A percentile compares a stretch with the other conserved stretches of the same genome.
Evolutionary conservation across 1,140 invertebrate species (phyloP).

Genomic region (Drosophila triauraria): DNA sequence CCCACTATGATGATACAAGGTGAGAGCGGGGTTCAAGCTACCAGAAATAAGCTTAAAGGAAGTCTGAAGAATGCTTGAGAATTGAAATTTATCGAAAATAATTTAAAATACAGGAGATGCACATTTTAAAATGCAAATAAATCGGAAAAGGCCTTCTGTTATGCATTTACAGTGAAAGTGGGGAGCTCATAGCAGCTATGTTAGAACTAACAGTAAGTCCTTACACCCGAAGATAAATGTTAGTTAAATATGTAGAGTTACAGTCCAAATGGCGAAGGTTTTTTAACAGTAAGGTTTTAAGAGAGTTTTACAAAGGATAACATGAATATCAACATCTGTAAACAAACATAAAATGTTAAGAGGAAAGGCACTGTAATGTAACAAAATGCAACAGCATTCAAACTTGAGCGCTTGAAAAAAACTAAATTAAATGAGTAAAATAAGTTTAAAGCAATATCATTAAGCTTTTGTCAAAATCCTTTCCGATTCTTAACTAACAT

Average conservation of each 20-base stretch:
- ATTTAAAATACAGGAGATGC: not conserved
- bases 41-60: not conserved
- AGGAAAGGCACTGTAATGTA: not conserved
- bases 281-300: constrained; percentile 1
- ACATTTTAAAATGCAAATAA: no score
- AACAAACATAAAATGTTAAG: not conserved
- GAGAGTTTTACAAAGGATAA: not conserved
- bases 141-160: no score
- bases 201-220: not conserved
- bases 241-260: not conserved
- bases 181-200: not conserved
- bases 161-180: not conserved
- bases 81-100: not conserved
- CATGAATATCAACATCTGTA: not conserved
- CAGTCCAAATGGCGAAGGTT: not conserved
- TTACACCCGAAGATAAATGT: not conserved
- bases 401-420: no score
- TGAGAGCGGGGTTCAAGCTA: constrained; percentile 12
- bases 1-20: constrained; percentile 85
- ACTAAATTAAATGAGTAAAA: no score
- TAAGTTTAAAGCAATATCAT: no score
- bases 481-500: no score
- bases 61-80: not conserved
- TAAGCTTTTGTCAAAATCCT: no score
- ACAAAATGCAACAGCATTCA: no score